phyloP scores from a whole-genome alignment of 2,113 vertebrate genomes.

The Oryzias javanicus region DNA sequence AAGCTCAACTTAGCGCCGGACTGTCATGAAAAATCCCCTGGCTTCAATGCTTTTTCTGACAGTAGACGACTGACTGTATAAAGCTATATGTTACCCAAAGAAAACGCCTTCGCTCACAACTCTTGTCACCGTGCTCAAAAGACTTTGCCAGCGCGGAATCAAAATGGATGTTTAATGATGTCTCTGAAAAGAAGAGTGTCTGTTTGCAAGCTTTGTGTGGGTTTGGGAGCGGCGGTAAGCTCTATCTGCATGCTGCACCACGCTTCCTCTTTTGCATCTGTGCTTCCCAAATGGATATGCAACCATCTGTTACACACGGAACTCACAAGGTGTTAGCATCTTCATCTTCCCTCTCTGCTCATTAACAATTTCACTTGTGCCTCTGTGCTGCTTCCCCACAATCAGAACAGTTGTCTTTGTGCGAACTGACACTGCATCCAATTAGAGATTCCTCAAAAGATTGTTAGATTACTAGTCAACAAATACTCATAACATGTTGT shows the following conservation, averaged over 20 bases:
- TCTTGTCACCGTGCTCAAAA: not conserved
- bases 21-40: constrained; percentile 48
- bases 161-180: not conserved
- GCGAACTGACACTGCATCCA: constrained; percentile 19
- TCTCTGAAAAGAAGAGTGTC: constrained; percentile 2
- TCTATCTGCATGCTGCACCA: constrained; percentile 37
- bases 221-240: constrained; percentile 8
- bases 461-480: constrained; percentile 2
- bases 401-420: constrained; percentile 24
- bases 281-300: constrained; percentile 44
- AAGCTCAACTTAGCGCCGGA: constrained; percentile 34
- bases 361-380: constrained; percentile 59
- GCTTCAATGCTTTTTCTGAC: constrained; percentile 22
- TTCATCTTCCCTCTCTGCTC: constrained; percentile 51
- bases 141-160: not conserved
- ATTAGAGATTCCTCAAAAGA: constrained; percentile 25
- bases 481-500: not conserved
- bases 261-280: constrained; percentile 30
- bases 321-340: constrained; percentile 53
- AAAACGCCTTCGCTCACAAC: not conserved
- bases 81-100: not conserved
- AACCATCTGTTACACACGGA: constrained; percentile 58
- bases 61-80: constrained; percentile 16
- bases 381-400: constrained; percentile 17
- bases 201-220: not conserved